Base-by-base conservation (phyloP, 2,797 vertebrate genomes). In the Helostoma temminkii region DNA sequence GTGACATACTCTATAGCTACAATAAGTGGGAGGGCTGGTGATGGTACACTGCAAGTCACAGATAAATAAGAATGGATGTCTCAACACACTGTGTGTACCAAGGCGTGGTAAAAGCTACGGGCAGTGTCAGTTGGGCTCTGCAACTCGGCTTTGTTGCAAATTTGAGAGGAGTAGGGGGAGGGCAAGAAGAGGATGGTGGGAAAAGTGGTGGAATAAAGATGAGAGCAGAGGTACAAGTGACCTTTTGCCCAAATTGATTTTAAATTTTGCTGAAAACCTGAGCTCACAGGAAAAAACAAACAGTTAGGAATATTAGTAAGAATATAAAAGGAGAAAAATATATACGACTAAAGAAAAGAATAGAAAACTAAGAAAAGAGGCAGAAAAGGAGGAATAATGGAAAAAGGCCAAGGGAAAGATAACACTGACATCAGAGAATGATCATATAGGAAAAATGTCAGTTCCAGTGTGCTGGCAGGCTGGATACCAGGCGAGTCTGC, bases 41-140 rank as follows among this genome's bases (percentile, higher is more conserved):
- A 67, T n/a, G 81, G 69, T 63, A 73, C 61, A 57, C 56, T 83
- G 74, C 74, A 69, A 63, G 74, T 59, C 15, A 49, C 71, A 78
- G 71, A 73, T 69, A 84, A 67, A 80, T 37, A 30, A 50, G 55
- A 2, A 46, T 59, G 67, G 50, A 53, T 53, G 69, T 24, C 39
- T n/a, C 18, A 50, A 30, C 57, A 67, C 54, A 43, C 52, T 59
- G 26, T 64, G 24, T 56, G 1, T 37, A 34, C 42, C 12, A 37
- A 71, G 64, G 66, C 66, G 50, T 72, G 62, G 61, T 18, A 66
- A 74, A 63, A 47, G 72, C 81, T 62, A 86, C 81, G 77, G 80
- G 70, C 82, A 74, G 84, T 83, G 86, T 76, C 86, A 83, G 84
- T 81, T 78, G 81, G 68, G 74, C 71, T 74, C 61, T 76, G 84